Evolutionary conservation across 1,140 invertebrate genomes (phyloP).

Genomic region (Camponotus pennsylvanicus): DNA sequence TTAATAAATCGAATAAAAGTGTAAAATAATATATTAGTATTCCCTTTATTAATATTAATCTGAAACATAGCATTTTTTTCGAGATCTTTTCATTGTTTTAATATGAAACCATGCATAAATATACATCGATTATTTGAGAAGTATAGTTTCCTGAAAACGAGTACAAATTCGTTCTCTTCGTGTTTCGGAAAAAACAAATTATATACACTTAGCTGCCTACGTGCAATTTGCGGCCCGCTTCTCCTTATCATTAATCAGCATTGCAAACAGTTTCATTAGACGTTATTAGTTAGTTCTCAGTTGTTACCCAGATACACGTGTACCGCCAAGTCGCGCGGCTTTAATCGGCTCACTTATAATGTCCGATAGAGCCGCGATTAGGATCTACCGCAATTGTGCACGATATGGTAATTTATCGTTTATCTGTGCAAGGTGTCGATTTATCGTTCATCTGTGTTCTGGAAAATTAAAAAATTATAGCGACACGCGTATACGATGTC

Average conservation of each 20-base stretch:
- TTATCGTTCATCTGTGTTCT: slow-evolving; percentile 44
- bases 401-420: slow-evolving; percentile 45
- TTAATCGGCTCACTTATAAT: slow-evolving; percentile 67
- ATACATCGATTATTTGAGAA: no score
- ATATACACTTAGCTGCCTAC: slow-evolving; percentile 29
- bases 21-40: no score
- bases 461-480: slow-evolving; percentile 1
- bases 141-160: no score
- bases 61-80: no score
- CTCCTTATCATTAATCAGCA: slow-evolving; percentile 72
- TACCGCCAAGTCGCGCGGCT: not conserved
- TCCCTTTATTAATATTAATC: not conserved
- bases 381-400: slow-evolving; percentile 44
- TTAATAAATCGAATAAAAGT: no score
- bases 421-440: slow-evolving; percentile 22
- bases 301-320: slow-evolving; percentile 27
- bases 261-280: slow-evolving; percentile 73
- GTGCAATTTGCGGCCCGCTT: slow-evolving; percentile 53
- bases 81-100: no score
- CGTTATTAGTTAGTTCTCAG: slow-evolving; percentile 63
- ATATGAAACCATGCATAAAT: no score
- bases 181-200: no score
- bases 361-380: slow-evolving; percentile 64
- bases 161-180: no score
- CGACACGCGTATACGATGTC: not conserved